Conservation (phyloP, 2,113 vertebrate genomes). For the Morphnarchus princeps region DNA sequence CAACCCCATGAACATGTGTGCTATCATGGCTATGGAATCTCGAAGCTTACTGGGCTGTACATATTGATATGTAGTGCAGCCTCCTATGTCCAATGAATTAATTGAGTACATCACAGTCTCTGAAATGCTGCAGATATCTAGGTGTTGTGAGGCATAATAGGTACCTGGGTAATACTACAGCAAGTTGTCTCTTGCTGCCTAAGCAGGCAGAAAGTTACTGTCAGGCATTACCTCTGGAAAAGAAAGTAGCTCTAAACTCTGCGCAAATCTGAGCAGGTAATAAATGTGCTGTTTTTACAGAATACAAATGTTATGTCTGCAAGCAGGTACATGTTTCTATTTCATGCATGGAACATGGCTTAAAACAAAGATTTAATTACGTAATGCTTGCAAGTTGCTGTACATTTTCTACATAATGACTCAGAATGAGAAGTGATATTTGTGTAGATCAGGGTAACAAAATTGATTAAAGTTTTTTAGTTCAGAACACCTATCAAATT, state of each 20-base stretch:
- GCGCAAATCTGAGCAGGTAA: background rate
- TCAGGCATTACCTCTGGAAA: background rate
- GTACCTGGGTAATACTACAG: background rate
- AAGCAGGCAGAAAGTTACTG: background rate
- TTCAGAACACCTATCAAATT: background rate
- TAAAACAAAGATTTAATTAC: background rate
- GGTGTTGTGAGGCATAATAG: background rate
- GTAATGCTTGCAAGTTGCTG: background rate
- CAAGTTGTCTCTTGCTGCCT: background rate
- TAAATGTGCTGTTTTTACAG: background rate
- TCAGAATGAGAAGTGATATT: background rate
- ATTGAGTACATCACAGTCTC: background rate
- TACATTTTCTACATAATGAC: background rate
- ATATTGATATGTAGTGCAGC: background rate
- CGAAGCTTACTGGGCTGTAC: background rate
- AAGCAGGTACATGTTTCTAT: background rate
- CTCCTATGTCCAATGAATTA: background rate
- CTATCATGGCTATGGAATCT: background rate
- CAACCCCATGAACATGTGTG: rapidly evolving
- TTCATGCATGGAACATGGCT: background rate
- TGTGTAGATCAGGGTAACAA: background rate
- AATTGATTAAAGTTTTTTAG: background rate
- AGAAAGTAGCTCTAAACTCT: background rate
- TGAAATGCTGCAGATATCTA: background rate
- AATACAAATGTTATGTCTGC: background rate